Evolutionary conservation across 1,140 invertebrate species (phyloP).

Genomic region (Chrysopa pallens): DNA sequence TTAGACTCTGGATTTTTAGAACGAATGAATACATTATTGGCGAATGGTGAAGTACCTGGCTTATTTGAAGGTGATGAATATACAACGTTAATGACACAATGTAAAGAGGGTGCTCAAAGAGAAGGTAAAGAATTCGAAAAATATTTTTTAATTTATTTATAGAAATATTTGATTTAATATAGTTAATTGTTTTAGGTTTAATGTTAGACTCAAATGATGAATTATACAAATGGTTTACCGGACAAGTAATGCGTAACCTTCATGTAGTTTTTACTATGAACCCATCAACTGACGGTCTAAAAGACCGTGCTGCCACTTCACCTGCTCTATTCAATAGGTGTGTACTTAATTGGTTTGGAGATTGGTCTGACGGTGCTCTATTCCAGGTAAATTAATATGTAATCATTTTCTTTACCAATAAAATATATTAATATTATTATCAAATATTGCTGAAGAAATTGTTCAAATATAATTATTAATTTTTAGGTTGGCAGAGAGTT

Average conservation of each 20-base stretch:
- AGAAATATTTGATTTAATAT: not conserved
- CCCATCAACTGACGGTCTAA: conserved; percentile 92
- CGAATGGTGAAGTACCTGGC: conserved; percentile 96
- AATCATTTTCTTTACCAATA: not conserved
- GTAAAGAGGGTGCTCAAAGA: conserved; percentile 95
- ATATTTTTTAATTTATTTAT: not conserved
- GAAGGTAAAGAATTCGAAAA: conserved; percentile 36
- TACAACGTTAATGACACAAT: conserved; percentile 98
- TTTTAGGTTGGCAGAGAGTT: conserved; percentile 69
- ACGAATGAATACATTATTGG: conserved; percentile 96
- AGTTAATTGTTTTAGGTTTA: conserved; percentile 30
- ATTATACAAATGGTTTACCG: conserved; percentile 96
- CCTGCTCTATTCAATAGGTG: conserved; percentile 98
- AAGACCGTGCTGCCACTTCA: conserved; percentile 94
- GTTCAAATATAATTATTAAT: not conserved
- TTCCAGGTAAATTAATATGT: conserved; percentile 54
- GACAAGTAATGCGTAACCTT: conserved; percentile 95
- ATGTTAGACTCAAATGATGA: conserved; percentile 99
- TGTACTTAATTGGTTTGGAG: conserved; percentile 99
- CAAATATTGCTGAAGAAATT: not conserved
- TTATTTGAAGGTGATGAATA: conserved; percentile 91
- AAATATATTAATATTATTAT: no score
- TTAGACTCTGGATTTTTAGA: conserved; percentile 97
- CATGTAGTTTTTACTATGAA: conserved; percentile 99
- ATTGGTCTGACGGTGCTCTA: conserved; percentile 95